phyloP scores from a whole-genome alignment of 2,888 invertebrate species.

The Eupithecia abbreviata region DNA sequence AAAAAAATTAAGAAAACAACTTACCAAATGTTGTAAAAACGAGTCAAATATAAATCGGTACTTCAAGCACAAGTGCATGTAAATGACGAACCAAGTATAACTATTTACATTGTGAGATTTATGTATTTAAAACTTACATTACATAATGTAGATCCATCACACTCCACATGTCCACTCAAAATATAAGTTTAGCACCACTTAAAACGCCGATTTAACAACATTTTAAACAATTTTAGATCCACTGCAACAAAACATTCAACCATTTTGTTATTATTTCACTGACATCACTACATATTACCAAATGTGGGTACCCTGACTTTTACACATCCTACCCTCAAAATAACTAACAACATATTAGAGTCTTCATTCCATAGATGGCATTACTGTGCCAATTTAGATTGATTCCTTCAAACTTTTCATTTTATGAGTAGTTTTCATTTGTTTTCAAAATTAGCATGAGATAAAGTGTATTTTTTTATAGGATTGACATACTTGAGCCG shows the following conservation, averaged over 20 bases:
- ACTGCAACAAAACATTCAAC: neutral
- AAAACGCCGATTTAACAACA: neutral
- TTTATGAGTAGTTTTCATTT: neutral
- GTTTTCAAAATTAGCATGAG: neutral
- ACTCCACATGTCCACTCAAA: neutral
- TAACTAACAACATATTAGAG: neutral
- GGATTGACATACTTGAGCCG: neutral
- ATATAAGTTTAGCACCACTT: neutral
- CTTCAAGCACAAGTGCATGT: neutral
- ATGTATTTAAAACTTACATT: neutral
- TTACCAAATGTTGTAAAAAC: neutral
- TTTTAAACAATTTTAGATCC: neutral
- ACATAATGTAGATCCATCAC: neutral
- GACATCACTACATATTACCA: neutral
- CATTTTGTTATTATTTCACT: neutral
- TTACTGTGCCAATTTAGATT: neutral
- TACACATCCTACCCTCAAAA: conserved; percentile 9
- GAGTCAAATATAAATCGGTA: no score
- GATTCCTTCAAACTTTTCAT: neutral
- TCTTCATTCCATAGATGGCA: conserved; percentile 22
- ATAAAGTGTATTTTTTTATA: neutral
- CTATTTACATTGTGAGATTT: neutral
- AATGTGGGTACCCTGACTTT: neutral
- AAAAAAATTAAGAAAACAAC: neutral
- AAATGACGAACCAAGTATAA: neutral